A percentile compares a stretch with the other conserved stretches of the same genome.
These are phyloP conservation scores for Phycodurus eques DNA, from an alignment of 2,113 vertebrate species.

Conservation along the genomic window DNA sequence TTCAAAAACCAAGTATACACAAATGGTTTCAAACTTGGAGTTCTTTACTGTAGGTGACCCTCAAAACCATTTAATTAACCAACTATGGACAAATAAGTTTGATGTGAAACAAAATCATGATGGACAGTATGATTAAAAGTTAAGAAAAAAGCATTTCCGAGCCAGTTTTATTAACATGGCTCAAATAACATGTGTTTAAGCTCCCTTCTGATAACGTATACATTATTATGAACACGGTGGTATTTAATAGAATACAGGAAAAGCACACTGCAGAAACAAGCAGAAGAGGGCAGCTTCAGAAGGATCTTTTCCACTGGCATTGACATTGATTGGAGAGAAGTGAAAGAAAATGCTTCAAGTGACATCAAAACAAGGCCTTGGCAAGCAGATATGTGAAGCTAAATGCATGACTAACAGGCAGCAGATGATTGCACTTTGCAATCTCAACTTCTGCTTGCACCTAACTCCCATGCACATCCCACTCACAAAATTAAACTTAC, in stretches of 20 bases:
- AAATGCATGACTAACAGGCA: conserved; percentile 81
- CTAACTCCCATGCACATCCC: conserved; percentile 50
- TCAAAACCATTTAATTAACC: background rate
- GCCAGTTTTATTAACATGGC: background rate
- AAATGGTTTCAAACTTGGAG: background rate
- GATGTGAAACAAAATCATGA: background rate
- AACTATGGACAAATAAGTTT: background rate
- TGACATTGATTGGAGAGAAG: conserved; percentile 26
- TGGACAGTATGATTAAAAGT: background rate
- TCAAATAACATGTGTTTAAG: background rate
- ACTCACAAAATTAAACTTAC: conserved; percentile 56
- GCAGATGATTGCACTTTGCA: conserved; percentile 85
- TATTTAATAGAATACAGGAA: background rate
- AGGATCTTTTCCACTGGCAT: conserved; percentile 11
- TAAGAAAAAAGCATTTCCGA: background rate
- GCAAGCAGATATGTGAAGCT: conserved; percentile 77
- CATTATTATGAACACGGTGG: background rate
- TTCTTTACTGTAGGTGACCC: background rate
- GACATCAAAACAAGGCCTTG: conserved; percentile 81
- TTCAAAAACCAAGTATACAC: background rate
- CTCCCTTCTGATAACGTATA: background rate
- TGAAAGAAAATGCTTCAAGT: conserved; percentile 62
- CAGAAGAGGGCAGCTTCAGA: conserved; percentile 16
- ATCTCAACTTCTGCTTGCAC: conserved; percentile 78
- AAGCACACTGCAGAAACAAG: background rate